Evolutionary conservation across 2,888 invertebrate species (phyloP), one percentile per base, ranked within the genome.

Genomic region (Aelia acuminata): DNA sequence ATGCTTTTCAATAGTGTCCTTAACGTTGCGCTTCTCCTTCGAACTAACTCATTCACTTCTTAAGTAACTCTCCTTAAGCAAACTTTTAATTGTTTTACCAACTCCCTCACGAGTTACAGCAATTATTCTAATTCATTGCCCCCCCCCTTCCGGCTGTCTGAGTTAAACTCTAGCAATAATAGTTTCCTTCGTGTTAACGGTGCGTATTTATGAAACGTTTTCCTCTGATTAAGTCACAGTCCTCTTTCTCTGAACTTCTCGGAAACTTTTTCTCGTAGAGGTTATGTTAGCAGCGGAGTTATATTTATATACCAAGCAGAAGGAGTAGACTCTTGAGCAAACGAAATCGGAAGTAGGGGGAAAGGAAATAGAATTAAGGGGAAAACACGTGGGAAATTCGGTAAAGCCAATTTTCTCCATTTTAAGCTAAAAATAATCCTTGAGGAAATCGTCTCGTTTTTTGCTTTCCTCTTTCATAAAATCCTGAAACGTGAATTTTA

Each of bases 21-120:
- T 43, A 75, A 35, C 11, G 75, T 75, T n/a, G 26, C 43, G n/a
- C n/a, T n/a, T 22, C 43, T 80, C 43, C 80, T 80, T 80, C 43
- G 3, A 39, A 80, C 80, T 80, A 39, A 80, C 80, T 43, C 39
- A 22, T 11, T 43, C n/a, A n/a, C n/a, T n/a, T n/a, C n/a, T n/a
- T n/a, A n/a, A n/a, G n/a, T 47, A 80, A n/a, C 80, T 22, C 43
- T 0, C 43, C 43, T 39, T n/a, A 20, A 80, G 43, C 3, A 39
- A 80, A 80, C 80, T 80, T 80, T 80, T 80, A 80, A 80, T 47
- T 47, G 80, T 80, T 80, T 80, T 47, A 80, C 43, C 39, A 43
- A 31, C 5, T 7, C 1, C 18, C 35, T 7, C 80, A 8, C 8
- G n/a, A 80, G 43, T 80, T 80, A 22, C 22, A 15, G n/a, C 80